A percentile compares a stretch with the other conserved stretches of the same genome.
Conservation (phyloP, 2,888 invertebrate species). For the Tenthredo mesomela region DNA sequence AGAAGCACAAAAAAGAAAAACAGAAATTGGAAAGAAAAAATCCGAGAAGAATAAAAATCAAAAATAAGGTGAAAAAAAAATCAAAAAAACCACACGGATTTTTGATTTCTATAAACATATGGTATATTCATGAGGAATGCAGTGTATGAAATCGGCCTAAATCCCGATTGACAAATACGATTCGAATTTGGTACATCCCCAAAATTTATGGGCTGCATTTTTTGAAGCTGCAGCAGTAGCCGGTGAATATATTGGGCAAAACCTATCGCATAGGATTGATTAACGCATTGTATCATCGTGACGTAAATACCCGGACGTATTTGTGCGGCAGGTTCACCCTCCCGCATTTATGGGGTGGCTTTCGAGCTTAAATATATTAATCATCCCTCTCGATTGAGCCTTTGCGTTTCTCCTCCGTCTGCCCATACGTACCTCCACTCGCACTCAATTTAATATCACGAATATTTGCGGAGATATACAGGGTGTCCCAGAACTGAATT, state of each 20-base stretch:
- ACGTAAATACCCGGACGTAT: neutral
- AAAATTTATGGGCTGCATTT: neutral
- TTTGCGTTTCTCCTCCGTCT: neutral
- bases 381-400: constrained; percentile 18
- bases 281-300: constrained; percentile 27
- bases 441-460: constrained; percentile 22
- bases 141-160: neutral
- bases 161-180: neutral
- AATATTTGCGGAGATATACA: neutral
- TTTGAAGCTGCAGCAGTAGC: neutral
- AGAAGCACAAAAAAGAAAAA: neutral
- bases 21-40: neutral
- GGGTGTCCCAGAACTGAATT: no score
- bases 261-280: constrained; percentile 3
- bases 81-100: neutral
- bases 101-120: neutral
- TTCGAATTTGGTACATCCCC: neutral
- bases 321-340: neutral
- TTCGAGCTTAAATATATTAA: constrained; percentile 34
- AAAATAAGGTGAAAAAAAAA: neutral
- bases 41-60: neutral
- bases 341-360: constrained; percentile 18
- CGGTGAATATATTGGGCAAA: neutral
- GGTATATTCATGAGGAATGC: neutral
- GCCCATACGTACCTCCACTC: neutral